Percentiles rank a stretch among this genome's conserved stretches.
Evolutionary conservation across 2,888 invertebrate species (phyloP).

Genomic region (Melipona bicolor): DNA sequence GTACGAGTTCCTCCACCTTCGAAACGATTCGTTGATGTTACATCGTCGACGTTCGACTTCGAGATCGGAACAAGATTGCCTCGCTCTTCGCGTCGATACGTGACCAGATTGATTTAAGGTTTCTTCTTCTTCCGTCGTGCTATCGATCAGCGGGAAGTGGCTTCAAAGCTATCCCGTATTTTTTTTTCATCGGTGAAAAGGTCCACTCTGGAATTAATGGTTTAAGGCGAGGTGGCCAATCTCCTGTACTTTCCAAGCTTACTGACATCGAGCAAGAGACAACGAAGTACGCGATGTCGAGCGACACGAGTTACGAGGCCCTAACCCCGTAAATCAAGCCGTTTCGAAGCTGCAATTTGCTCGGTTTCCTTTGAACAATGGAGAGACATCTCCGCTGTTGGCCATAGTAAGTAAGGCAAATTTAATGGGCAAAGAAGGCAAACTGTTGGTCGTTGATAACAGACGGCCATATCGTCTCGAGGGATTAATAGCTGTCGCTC

Average conservation of each 20-base stretch:
- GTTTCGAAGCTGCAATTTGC: conserved; percentile 39
- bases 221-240: conserved; percentile 19
- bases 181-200: conserved; percentile 14
- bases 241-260: conserved; percentile 27
- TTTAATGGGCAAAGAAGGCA: conserved; percentile 33
- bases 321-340: conserved; percentile 32
- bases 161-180: neutral
- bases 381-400: neutral
- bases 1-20: neutral
- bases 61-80: neutral
- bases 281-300: conserved; percentile 20
- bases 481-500: neutral
- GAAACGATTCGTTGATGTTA: conserved; percentile 1
- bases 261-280: conserved; percentile 16
- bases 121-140: neutral
- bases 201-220: conserved; percentile 39
- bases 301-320: conserved; percentile 44
- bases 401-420: conserved; percentile 12
- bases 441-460: conserved; percentile 39
- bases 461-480: neutral
- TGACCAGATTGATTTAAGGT: conserved; percentile 13
- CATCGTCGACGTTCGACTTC: neutral
- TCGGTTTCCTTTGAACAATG: conserved; percentile 43
- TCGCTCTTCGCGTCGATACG: neutral
- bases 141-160: conserved; percentile 22